Percentiles rank a stretch among this genome's conserved stretches.
Evolutionary conservation across 2,113 vertebrate species (phyloP).

Genomic region (Protobothrops mucrosquamatus): DNA sequence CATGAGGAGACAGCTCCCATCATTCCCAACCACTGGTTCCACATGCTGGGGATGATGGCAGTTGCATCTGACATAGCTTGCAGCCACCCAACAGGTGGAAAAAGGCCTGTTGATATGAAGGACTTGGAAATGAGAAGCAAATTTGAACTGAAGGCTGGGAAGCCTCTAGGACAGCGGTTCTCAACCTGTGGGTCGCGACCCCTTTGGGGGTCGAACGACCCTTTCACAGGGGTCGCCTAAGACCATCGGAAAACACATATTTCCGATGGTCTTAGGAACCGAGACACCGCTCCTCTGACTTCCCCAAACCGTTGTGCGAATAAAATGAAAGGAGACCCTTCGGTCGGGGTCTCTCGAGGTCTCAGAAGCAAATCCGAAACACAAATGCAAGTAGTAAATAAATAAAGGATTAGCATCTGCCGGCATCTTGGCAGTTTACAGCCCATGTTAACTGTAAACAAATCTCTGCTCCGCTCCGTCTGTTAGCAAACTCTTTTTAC

Average conservation of each 20-base stretch:
- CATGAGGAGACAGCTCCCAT: background rate
- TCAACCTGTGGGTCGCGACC: too few species aligned
- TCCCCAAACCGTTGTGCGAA: background rate
- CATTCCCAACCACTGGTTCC: background rate
- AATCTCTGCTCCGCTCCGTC: background rate
- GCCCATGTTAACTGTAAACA: background rate
- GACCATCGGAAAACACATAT: too few species aligned
- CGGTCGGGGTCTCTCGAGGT: background rate
- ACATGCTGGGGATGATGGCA: background rate
- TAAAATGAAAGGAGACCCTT: background rate
- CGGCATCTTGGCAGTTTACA: background rate
- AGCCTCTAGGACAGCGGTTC: background rate
- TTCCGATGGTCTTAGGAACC: too few species aligned
- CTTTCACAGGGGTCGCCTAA: too few species aligned
- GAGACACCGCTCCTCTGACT: background rate
- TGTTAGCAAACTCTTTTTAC: too few species aligned
- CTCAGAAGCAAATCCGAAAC: background rate
- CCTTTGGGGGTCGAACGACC: too few species aligned
- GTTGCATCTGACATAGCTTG: background rate
- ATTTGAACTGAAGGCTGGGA: background rate
- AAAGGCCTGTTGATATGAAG: background rate
- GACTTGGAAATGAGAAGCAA: background rate
- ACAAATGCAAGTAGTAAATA: background rate
- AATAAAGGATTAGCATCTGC: background rate
- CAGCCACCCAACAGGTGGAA: background rate